phyloP scores from a whole-genome alignment of 2,888 invertebrate species.

The Operophtera brumata region DNA sequence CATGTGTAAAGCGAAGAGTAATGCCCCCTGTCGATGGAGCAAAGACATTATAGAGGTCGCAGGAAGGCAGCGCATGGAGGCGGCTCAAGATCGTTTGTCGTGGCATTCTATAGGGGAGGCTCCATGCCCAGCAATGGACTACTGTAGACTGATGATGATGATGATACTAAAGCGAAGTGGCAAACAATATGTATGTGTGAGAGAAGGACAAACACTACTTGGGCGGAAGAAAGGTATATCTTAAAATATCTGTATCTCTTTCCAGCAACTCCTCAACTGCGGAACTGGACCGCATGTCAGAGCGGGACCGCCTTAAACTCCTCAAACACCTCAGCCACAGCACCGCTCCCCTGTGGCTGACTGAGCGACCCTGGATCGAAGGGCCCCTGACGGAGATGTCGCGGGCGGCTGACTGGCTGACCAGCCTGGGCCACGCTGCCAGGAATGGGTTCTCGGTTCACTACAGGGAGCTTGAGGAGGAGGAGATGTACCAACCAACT shows the following conservation, averaged over 20 bases:
- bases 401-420: conserved; percentile 86
- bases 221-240: too few relatives aligned
- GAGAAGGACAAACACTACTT: too few relatives aligned
- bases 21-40: too few relatives aligned
- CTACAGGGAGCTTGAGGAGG: conserved; percentile 83
- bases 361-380: conserved; percentile 42
- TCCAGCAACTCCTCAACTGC: conserved; percentile 63
- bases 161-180: neutral
- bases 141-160: too few relatives aligned
- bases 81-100: too few relatives aligned
- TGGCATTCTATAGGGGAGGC: too few relatives aligned
- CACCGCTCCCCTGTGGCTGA: conserved; percentile 64
- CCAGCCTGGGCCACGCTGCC: conserved; percentile 87
- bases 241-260: conserved; percentile 2
- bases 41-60: too few relatives aligned
- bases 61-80: too few relatives aligned
- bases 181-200: neutral
- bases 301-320: conserved; percentile 51
- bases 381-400: conserved; percentile 51
- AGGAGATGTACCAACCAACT: conserved; percentile 82
- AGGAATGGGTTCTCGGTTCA: conserved; percentile 86
- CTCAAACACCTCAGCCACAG: conserved; percentile 51
- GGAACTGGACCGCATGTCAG: conserved; percentile 61
- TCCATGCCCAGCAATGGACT: too few relatives aligned
- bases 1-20: too few relatives aligned